Evolutionary conservation across 2,888 invertebrate genomes (phyloP).

Genomic region (Sthenelais limicola): DNA sequence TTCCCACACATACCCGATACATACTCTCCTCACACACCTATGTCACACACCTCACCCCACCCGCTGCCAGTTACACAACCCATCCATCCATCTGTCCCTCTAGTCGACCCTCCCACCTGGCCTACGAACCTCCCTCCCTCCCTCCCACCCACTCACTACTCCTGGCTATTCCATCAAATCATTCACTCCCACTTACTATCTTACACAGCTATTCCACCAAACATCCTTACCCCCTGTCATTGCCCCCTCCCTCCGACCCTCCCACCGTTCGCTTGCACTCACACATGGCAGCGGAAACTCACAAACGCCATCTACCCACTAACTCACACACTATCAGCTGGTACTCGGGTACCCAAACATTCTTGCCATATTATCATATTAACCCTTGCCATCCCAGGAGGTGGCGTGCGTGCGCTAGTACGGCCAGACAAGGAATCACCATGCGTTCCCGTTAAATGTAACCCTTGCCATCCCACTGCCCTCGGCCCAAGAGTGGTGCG

Average conservation of each 20-base stretch:
- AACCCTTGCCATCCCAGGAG: slow-evolving; percentile 30
- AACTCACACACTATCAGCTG: slow-evolving; percentile 33
- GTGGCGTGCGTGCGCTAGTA: slow-evolving; percentile 22
- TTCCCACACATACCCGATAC: too few relatives aligned
- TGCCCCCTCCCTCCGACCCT: not conserved
- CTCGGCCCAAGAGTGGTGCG: slow-evolving; percentile 12
- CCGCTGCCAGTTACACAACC: slow-evolving; percentile 25
- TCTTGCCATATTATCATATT: slow-evolving; percentile 40
- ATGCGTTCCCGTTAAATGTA: slow-evolving; percentile 35
- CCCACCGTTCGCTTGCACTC: not conserved
- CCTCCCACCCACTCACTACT: slow-evolving; percentile 19
- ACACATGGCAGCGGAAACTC: too few relatives aligned
- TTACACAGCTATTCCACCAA: slow-evolving; percentile 19
- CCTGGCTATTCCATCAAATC: slow-evolving; percentile 37
- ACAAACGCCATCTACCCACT: not conserved
- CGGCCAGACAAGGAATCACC: slow-evolving; percentile 35
- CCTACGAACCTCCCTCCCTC: not conserved
- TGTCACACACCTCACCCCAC: slow-evolving; percentile 17
- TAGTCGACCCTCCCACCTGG: not conserved
- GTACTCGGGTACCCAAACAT: slow-evolving; percentile 36
- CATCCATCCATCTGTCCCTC: slow-evolving; percentile 14
- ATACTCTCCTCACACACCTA: slow-evolving; percentile 15
- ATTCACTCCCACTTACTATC: not conserved
- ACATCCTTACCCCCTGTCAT: slow-evolving; percentile 16
- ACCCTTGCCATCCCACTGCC: slow-evolving; percentile 24